Evolutionary conservation across 2,797 vertebrate genomes (phyloP), one percentile per base, ranked within the genome.

Genomic region (Fistularia commersonii): DNA sequence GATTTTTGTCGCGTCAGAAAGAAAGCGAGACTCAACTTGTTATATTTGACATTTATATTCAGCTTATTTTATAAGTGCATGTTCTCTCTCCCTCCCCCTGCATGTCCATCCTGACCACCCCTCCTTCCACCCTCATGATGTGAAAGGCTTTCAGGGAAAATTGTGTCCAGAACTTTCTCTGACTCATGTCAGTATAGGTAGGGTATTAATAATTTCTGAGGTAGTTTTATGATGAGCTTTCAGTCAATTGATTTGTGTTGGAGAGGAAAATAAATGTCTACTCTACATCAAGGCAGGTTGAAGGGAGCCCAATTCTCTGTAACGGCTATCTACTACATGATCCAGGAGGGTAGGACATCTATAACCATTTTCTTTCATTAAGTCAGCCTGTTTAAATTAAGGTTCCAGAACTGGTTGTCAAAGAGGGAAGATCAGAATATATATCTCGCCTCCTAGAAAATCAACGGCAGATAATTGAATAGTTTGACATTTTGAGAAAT

Each of bases 81-180:
- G 51, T 45, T 45, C 12, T 36, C 55, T 73, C 66, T 6, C 15
- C 13, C 41, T 6, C 41, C 2, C 41, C n/a, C 15, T 11, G 10
- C 31, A 61, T 61, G 13, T 50, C 37, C 7, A 36, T 41, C 65
- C 72, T 64, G 54, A 63, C 72, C 76, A 52, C 44, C 31, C 36
- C 32, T 72, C 55, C 55, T 32, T 41, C 59, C 38, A 13, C 48
- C 46, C 31, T 54, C 49, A 80, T 71, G 2, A 23, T 23, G 23
- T 74, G 75, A 71, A 64, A 42, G 55, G 51, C 60, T 72, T 69
- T 63, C 72, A n/a, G 57, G 65, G 75, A 66, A 66, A 61, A 76
- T 64, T 58, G 61, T 74, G 75, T 71, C 48, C 63, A 72, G 66
- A 82, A 79, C 61, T 61, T 70, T 79, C 61, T 70, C 36, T 64